Conservation (phyloP, 2,797 vertebrate genomes). For the Lagocephalus sceleratus region DNA sequence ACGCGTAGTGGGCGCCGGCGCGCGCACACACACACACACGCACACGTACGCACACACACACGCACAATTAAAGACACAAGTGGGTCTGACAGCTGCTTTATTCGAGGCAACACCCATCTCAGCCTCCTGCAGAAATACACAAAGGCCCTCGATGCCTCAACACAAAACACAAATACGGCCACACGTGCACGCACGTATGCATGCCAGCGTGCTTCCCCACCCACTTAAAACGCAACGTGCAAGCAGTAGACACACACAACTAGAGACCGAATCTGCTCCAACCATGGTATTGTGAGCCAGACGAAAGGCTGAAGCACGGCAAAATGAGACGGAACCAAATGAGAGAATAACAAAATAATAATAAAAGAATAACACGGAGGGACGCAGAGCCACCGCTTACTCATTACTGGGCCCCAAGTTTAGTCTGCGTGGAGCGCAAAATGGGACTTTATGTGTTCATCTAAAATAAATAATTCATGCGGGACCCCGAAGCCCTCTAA, state of each 20-base stretch:
- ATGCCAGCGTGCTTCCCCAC: slow-evolving; percentile 31
- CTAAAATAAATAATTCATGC: background rate
- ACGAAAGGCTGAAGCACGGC: background rate
- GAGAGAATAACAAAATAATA: background rate
- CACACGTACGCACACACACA: slow-evolving; percentile 5
- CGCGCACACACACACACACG: slow-evolving; percentile 18
- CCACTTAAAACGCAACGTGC: slow-evolving; percentile 7
- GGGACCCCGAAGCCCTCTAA: no score
- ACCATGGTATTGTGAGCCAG: background rate
- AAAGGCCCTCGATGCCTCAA: slow-evolving; percentile 28
- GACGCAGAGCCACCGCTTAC: background rate
- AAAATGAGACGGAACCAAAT: slow-evolving; percentile 15
- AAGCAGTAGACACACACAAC: slow-evolving; percentile 2
- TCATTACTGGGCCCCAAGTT: background rate
- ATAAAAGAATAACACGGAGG: slow-evolving; percentile 13
- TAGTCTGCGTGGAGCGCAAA: slow-evolving; percentile 3
- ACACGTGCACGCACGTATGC: slow-evolving; percentile 1
- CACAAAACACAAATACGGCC: slow-evolving; percentile 22
- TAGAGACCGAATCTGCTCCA: slow-evolving; percentile 9
- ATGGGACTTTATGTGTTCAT: background rate
- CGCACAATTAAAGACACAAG: slow-evolving; percentile 52
- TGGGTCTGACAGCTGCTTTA: slow-evolving; percentile 59
- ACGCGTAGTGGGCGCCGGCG: slow-evolving; percentile 35
- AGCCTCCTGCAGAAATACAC: slow-evolving; percentile 31
- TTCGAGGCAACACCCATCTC: slow-evolving; percentile 53